phyloP scores from a whole-genome alignment of 92 coral and sea anemone species.

The Zoanthus solanderi region DNA sequence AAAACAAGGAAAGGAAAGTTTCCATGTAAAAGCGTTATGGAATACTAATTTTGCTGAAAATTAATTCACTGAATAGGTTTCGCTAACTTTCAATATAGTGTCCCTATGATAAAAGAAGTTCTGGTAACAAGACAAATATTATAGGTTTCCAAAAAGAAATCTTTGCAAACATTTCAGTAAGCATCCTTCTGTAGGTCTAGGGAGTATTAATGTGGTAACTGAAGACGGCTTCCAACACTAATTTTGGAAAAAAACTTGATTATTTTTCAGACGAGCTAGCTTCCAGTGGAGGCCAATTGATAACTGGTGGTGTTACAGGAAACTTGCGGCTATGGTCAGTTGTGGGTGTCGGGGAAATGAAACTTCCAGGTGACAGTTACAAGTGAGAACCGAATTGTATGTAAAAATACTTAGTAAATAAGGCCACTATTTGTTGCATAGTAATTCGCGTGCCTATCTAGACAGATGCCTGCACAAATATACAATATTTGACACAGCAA shows the following conservation, averaged over 20 bases:
- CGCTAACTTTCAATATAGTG: neutral
- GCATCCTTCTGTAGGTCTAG: neutral
- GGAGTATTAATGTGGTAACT: neutral
- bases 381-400: constrained; percentile 56
- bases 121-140: neutral
- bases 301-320: constrained; percentile 87
- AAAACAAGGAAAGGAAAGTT: no score
- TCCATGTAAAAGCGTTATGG: no score
- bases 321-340: constrained; percentile 95
- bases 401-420: no score
- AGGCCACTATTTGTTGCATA: no score
- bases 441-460: no score
- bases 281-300: constrained; percentile 82
- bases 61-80: no score
- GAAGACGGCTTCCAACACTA: neutral
- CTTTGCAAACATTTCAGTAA: neutral
- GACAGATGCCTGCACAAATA: no score
- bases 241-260: neutral
- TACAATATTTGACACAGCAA: no score
- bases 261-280: constrained; percentile 66
- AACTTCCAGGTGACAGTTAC: constrained; percentile 86
- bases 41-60: no score
- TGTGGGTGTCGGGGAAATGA: constrained; percentile 90
- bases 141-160: neutral
- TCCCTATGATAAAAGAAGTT: neutral